Evolutionary conservation across 2,113 vertebrate species (phyloP), one percentile per base, ranked within the genome.

Genomic region (Copsychus sechellarum): DNA sequence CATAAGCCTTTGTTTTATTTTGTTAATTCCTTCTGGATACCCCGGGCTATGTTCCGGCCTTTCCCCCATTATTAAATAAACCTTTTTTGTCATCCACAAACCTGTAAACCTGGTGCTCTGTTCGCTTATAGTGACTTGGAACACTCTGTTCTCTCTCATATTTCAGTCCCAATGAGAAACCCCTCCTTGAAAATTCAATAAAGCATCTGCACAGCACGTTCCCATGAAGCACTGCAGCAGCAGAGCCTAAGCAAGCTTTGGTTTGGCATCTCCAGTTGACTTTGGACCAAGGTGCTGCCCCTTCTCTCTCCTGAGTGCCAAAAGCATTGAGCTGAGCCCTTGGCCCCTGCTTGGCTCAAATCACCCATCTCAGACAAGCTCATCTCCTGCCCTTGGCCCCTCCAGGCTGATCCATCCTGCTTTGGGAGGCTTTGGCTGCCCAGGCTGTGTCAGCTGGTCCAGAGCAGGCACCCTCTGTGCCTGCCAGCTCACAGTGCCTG

Each of bases 81-180:
- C 81, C 56, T 66, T 94, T 94, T 62, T 92, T 87, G 67, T 90
- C 78, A 88, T 93, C 93, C 74, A 65, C 65, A 76, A 53, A 88
- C 92, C 95, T 86, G 76, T 81, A 81, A 89, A 86, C 48, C 77
- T 78, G 93, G 70, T 70, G 86, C 81, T 88, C 53, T 70, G 77
- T 21, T 94, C 74, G 0, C 48, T 95, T 95, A 65, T 90, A 86
- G 91, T 66, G 88, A 85, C 90, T 95, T 81, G 88, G 96, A 96
- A 97, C 96, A 96, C 67, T 36, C 88, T 96, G 97, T 97, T 96
- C 97, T 92, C 86, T 67, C 83, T 88, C 90, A 36, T 81, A 82
- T 91, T 94, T 96, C 90, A 94, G 78, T 56, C 88, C 77, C 87
- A 85, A 54, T 77, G 91, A 93, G 86, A 96, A 93, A 89, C 67